Conservation (phyloP, 1,140 invertebrate genomes). For the Papilio polyxenes region DNA sequence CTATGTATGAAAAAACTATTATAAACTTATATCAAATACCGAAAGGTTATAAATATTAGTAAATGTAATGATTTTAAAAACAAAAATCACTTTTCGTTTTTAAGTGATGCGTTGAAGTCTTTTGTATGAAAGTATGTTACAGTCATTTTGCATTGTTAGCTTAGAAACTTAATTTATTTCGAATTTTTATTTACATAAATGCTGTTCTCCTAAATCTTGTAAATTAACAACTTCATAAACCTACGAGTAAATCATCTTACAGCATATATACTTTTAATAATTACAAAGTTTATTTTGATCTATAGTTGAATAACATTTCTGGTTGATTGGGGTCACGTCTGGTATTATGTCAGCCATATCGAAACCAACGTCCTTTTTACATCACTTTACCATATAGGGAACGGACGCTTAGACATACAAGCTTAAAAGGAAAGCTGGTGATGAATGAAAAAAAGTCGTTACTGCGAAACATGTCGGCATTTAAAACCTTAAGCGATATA, state of each 20-base stretch:
- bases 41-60: not conserved
- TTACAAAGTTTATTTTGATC: not conserved
- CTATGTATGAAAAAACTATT: not conserved
- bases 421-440: slow-evolving; percentile 18
- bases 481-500: slow-evolving; percentile 14
- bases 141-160: not conserved
- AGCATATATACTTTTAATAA: not conserved
- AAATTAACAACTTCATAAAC: not conserved
- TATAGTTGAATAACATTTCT: slow-evolving; percentile 21
- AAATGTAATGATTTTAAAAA: not conserved
- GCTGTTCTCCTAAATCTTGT: no score
- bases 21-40: not conserved
- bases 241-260: not conserved
- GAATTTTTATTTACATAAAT: not conserved
- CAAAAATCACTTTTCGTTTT: slow-evolving; percentile 3
- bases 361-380: slow-evolving; percentile 12
- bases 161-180: not conserved
- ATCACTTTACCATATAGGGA: slow-evolving; percentile 19
- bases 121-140: slow-evolving; percentile 37
- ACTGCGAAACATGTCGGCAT: not conserved
- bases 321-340: not conserved
- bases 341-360: slow-evolving; percentile 23
- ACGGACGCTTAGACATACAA: slow-evolving; percentile 12
- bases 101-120: slow-evolving; percentile 47
- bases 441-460: not conserved